Conservation (phyloP, 2,888 invertebrate species). For the Brachypterus glaber region DNA sequence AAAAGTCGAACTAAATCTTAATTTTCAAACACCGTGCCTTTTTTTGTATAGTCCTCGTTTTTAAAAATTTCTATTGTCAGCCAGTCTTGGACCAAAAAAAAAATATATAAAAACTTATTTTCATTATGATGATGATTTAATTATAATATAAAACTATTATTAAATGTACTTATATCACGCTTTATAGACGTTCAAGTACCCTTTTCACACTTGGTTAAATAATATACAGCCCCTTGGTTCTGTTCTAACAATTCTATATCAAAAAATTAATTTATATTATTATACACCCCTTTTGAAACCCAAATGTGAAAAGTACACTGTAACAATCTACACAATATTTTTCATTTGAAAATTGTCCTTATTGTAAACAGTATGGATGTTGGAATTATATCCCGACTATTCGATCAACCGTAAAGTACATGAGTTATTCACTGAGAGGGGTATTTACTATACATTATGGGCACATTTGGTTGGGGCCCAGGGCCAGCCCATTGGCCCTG, state of each 20-base stretch:
- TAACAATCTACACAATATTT: too few relatives aligned
- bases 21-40: too few relatives aligned
- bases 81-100: conserved; percentile 11
- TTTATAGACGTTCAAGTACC: conserved; percentile 6
- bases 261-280: too few relatives aligned
- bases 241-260: too few relatives aligned
- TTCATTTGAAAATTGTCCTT: too few relatives aligned
- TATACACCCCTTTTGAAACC: too few relatives aligned
- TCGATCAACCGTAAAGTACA: conserved; percentile 5
- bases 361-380: conserved; percentile 12
- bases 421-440: conserved; percentile 64
- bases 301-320: too few relatives aligned
- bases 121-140: too few relatives aligned
- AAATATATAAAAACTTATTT: conserved; percentile 2
- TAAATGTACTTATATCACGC: too few relatives aligned
- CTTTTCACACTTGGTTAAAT: conserved; percentile 5
- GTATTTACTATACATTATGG: conserved; percentile 68
- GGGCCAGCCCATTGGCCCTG: conserved; percentile 38
- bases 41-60: too few relatives aligned
- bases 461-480: conserved; percentile 45
- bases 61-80: conserved; percentile 12
- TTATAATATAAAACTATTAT: too few relatives aligned
- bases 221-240: not conserved
- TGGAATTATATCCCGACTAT: conserved; percentile 14
- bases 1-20: too few relatives aligned